A percentile compares a stretch with the other conserved stretches of the same genome.
Conservation (phyloP, 30 jellyfish, hydroid and myxozoan species). For the Chironex yamaguchii region DNA sequence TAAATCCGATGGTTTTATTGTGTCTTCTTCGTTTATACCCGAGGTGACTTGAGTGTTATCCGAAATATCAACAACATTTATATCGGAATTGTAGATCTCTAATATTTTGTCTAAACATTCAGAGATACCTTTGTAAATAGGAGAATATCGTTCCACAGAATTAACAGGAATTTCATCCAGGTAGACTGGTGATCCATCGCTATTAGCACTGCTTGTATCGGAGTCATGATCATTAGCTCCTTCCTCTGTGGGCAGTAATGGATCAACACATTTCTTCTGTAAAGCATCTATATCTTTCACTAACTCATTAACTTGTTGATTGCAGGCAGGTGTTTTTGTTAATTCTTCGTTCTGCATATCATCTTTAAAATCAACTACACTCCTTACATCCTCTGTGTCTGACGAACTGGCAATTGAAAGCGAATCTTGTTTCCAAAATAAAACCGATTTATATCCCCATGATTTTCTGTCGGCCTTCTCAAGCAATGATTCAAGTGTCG, state of each 20-base stretch:
- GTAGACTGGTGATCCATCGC: not conserved
- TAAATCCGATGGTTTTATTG: not conserved
- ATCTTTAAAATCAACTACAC: not conserved
- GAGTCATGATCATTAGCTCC: conserved; percentile 5
- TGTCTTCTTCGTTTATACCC: not conserved
- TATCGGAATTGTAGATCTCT: not conserved
- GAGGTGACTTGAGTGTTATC: not conserved
- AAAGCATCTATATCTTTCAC: conserved; percentile 46
- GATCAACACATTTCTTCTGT: not conserved
- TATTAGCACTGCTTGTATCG: not conserved
- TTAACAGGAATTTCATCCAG: not conserved
- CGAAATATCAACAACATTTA: not conserved
- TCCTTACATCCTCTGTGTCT: conserved; percentile 24
- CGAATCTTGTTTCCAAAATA: conserved; percentile 84
- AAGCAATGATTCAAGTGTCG: not conserved
- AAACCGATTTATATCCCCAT: conserved; percentile 85
- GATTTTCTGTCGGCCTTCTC: not conserved
- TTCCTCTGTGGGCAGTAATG: conserved; percentile 10
- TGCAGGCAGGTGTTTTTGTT: not conserved
- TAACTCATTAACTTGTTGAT: not conserved
- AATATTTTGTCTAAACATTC: not conserved
- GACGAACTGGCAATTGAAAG: conserved; percentile 48
- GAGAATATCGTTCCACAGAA: not conserved
- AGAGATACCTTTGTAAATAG: not conserved
- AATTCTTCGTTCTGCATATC: not conserved